Percentiles rank a stretch among this genome's conserved stretches.
These are phyloP conservation scores for Melozone crissalis DNA, from an alignment of 2,113 vertebrate genomes.

Conservation along the genomic window DNA sequence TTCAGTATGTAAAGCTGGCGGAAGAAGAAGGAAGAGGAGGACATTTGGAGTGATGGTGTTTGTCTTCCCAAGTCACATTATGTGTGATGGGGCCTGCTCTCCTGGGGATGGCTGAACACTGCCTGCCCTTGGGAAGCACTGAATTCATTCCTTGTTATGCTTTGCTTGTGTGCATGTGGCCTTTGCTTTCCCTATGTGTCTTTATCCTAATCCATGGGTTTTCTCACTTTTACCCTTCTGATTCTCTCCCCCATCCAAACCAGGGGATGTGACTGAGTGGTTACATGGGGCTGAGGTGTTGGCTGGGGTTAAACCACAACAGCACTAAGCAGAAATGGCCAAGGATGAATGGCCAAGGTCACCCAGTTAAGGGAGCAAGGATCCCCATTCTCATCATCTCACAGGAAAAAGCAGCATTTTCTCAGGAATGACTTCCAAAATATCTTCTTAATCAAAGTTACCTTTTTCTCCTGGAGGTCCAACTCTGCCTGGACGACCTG, in stretches of 20 bases:
- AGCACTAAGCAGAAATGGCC: neutral
- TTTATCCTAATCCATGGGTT: neutral
- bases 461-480: slow-evolving; percentile 91
- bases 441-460: slow-evolving; percentile 41
- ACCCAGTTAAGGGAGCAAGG: neutral
- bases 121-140: neutral
- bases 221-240: neutral
- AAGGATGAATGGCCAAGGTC: neutral
- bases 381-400: neutral
- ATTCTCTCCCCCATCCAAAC: neutral
- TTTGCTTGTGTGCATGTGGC: rapidly evolving
- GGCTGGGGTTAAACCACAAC: neutral
- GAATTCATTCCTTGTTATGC: neutral
- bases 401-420: neutral
- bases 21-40: rapidly evolving
- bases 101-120: neutral
- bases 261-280: rapidly evolving
- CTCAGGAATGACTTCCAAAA: neutral
- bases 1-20: neutral
- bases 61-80: neutral
- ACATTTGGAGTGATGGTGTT: rapidly evolving
- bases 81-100: neutral
- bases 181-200: neutral
- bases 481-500: slow-evolving; percentile 90
- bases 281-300: rapidly evolving